Evolutionary conservation across 2,888 invertebrate species (phyloP).

Genomic region (Xylota sylvarum): DNA sequence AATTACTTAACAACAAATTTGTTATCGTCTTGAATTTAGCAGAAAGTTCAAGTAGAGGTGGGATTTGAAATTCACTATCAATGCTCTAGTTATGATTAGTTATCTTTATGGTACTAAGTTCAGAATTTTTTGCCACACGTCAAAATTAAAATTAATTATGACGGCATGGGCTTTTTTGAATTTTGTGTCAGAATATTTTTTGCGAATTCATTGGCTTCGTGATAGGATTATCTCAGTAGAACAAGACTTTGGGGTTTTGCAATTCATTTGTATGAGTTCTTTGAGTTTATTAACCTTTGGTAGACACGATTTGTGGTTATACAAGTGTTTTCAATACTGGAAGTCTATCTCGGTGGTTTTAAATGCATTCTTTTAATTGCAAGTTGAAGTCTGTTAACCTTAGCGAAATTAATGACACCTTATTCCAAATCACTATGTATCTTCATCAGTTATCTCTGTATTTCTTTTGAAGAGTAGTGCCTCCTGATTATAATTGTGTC

Average conservation of each 20-base stretch:
- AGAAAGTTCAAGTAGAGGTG: not conserved
- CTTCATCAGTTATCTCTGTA: too few relatives aligned
- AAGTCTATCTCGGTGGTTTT: too few relatives aligned
- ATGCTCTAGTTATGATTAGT: conserved; percentile 38
- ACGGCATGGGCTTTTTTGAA: not conserved
- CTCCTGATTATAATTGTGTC: too few relatives aligned
- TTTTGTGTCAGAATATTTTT: conserved; percentile 4
- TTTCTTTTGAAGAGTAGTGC: too few relatives aligned
- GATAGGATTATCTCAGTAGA: conserved; percentile 1
- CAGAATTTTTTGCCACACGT: conserved; percentile 4
- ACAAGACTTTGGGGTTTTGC: not conserved
- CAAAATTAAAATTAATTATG: not conserved
- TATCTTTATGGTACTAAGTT: conserved; percentile 35
- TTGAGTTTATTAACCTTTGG: not conserved
- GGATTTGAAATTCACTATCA: conserved; percentile 28
- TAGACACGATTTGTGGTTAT: too few relatives aligned
- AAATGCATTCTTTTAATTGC: too few relatives aligned
- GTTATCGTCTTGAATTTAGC: not conserved
- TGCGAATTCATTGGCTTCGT: not conserved
- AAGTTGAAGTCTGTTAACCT: too few relatives aligned
- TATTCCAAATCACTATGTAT: too few relatives aligned
- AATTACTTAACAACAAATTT: not conserved
- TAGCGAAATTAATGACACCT: too few relatives aligned
- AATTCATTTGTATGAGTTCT: not conserved
- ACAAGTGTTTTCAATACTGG: too few relatives aligned